Conservation (phyloP, 2,888 invertebrate genomes). For the Isoperla grammatica region DNA sequence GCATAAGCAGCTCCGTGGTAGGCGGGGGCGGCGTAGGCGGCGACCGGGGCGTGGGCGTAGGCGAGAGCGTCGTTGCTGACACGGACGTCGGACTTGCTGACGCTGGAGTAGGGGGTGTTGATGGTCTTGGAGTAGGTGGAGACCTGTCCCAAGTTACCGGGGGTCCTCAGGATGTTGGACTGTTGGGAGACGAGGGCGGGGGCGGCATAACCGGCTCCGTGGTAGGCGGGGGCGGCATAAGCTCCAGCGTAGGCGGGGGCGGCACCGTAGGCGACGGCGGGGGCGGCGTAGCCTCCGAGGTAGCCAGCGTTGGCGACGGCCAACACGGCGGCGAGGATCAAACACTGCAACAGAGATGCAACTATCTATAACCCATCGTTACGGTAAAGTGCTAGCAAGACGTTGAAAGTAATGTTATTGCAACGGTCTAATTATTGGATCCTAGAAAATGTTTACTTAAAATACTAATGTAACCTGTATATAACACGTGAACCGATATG, state of each 20-base stretch:
- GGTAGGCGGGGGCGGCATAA: slow-evolving; percentile 35
- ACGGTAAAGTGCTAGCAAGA: no score
- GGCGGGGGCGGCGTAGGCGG: slow-evolving; percentile 26
- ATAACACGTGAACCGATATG: no score
- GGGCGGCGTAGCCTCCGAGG: slow-evolving; percentile 23
- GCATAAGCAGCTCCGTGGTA: slow-evolving; percentile 55
- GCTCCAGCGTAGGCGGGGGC: slow-evolving; percentile 33
- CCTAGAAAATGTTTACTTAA: no score
- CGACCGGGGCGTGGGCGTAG: slow-evolving; percentile 29
- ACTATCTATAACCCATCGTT: no score
- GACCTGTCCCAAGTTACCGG: slow-evolving; percentile 59
- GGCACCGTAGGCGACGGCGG: slow-evolving; percentile 38
- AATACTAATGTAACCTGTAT: no score
- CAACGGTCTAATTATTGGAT: no score
- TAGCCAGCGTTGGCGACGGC: slow-evolving; percentile 36
- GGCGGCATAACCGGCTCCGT: slow-evolving; percentile 43
- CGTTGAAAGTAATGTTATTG: no score
- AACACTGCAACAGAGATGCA: no score
- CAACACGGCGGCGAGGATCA: slow-evolving; percentile 28
- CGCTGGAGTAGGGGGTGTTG: slow-evolving; percentile 67
- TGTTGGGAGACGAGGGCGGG: slow-evolving; percentile 31
- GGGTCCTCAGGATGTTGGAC: slow-evolving; percentile 46
- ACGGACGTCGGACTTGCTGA: slow-evolving; percentile 63
- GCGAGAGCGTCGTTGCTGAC: slow-evolving; percentile 40
- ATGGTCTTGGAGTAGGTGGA: slow-evolving; percentile 64